phyloP scores from a whole-genome alignment of 2,888 invertebrate genomes.

The Phaedon cochleariae region DNA sequence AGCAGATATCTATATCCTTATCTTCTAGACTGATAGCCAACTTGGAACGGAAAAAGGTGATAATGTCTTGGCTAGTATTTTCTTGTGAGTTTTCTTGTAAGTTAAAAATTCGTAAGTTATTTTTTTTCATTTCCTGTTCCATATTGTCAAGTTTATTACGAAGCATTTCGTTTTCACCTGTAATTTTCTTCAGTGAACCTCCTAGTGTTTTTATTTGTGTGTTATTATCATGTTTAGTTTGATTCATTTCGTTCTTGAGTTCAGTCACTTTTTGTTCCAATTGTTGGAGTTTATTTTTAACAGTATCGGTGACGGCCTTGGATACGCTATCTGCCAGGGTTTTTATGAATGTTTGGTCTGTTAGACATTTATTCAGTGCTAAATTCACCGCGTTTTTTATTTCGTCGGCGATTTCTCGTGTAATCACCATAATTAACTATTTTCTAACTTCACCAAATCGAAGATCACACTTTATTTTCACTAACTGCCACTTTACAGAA shows the following conservation, averaged over 20 bases:
- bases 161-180: neutral
- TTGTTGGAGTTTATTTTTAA: neutral
- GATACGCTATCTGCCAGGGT: neutral
- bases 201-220: neutral
- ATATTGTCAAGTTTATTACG: constrained; percentile 9
- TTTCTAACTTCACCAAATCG: neutral
- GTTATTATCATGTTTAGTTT: neutral
- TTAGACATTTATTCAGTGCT: neutral
- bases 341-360: neutral
- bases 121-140: too few relatives aligned
- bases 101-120: constrained; percentile 3
- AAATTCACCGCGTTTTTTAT: neutral
- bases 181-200: neutral
- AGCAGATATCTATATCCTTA: constrained; percentile 2
- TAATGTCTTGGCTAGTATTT: constrained; percentile 4
- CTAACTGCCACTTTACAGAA: neutral
- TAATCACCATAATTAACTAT: neutral
- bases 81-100: constrained; percentile 10
- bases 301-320: neutral
- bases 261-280: neutral
- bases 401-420: neutral
- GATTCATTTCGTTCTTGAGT: neutral
- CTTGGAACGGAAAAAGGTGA: constrained; percentile 9
- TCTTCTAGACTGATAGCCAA: constrained; percentile 4
- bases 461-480: neutral